Evolutionary conservation across 2,797 vertebrate genomes (phyloP).

Genomic region (Paguma larvata): DNA sequence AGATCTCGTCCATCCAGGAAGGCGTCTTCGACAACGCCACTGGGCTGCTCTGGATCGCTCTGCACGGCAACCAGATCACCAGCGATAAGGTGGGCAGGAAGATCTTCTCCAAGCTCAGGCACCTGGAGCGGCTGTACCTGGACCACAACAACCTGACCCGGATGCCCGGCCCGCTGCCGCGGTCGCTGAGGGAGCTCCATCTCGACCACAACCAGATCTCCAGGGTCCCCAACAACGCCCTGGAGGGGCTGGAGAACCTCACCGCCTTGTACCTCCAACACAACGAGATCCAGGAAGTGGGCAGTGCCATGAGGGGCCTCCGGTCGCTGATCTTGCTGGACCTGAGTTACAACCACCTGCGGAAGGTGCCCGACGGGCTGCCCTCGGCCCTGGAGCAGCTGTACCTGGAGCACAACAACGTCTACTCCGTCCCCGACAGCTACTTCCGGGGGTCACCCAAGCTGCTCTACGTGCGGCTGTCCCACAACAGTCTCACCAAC

Average conservation of each 20-base stretch:
- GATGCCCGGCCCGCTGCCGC: constrained; percentile 93
- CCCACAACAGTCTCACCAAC: constrained; percentile 95
- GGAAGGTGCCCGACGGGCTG: constrained; percentile 93
- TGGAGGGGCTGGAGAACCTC: constrained; percentile 96
- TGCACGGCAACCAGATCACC: constrained; percentile 95
- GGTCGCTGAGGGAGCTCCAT: constrained; percentile 93
- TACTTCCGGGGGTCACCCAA: constrained; percentile 92
- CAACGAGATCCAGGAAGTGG: constrained; percentile 94
- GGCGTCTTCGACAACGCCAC: constrained; percentile 95
- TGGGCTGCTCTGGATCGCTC: constrained; percentile 94
- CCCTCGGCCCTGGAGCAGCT: constrained; percentile 95
- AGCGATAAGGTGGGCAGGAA: constrained; percentile 92
- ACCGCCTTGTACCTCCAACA: constrained; percentile 95
- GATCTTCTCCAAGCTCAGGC: constrained; percentile 92
- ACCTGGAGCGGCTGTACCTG: constrained; percentile 94
- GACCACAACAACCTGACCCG: constrained; percentile 96
- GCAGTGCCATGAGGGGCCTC: constrained; percentile 91
- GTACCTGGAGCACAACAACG: constrained; percentile 96
- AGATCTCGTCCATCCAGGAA: constrained; percentile 93
- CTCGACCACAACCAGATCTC: constrained; percentile 94
- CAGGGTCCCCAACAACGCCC: constrained; percentile 91
- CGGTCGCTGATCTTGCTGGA: constrained; percentile 95
- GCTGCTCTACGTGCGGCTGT: constrained; percentile 95
- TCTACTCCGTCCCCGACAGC: constrained; percentile 92
- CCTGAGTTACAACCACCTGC: constrained; percentile 94